Percentiles rank a stretch among this genome's conserved stretches.
Conservation (phyloP, 1,140 invertebrate species). For the Arctopsyche grandis region DNA sequence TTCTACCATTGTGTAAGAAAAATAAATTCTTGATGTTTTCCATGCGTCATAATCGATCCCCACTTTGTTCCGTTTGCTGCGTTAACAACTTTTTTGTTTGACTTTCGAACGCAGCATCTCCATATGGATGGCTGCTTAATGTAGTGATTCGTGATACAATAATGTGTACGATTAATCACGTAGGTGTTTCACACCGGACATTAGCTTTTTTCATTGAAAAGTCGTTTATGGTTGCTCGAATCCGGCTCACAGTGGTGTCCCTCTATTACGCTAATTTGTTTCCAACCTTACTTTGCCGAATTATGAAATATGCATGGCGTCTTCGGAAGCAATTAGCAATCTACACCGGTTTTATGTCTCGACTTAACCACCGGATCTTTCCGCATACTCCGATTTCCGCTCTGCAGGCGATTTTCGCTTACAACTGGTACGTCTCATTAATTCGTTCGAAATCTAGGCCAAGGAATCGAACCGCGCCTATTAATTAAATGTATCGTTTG, state of each 20-base stretch:
- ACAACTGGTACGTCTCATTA: not conserved
- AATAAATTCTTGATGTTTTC: not conserved
- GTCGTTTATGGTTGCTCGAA: too few relatives aligned
- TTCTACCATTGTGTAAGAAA: not conserved
- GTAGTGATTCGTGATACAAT: too few relatives aligned
- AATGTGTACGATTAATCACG: too few relatives aligned
- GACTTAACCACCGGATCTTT: constrained; percentile 3
- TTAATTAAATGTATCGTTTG: not conserved
- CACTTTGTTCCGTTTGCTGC: not conserved
- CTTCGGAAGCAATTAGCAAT: not conserved
- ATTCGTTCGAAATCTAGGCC: constrained; percentile 12
- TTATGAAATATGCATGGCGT: not conserved
- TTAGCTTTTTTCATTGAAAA: too few relatives aligned
- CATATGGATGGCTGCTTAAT: too few relatives aligned
- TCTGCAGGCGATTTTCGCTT: not conserved
- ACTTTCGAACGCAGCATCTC: too few relatives aligned
- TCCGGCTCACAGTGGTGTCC: too few relatives aligned
- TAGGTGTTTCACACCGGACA: too few relatives aligned
- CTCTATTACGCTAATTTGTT: too few relatives aligned
- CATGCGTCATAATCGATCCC: not conserved
- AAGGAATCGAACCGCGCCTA: not conserved
- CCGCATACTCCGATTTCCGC: constrained; percentile 24
- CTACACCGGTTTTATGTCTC: not conserved
- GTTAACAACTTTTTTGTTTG: not conserved
- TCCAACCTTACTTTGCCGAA: too few relatives aligned